phyloP scores from a whole-genome alignment of 2,797 vertebrate genomes.

The Eospalax fontanierii region DNA sequence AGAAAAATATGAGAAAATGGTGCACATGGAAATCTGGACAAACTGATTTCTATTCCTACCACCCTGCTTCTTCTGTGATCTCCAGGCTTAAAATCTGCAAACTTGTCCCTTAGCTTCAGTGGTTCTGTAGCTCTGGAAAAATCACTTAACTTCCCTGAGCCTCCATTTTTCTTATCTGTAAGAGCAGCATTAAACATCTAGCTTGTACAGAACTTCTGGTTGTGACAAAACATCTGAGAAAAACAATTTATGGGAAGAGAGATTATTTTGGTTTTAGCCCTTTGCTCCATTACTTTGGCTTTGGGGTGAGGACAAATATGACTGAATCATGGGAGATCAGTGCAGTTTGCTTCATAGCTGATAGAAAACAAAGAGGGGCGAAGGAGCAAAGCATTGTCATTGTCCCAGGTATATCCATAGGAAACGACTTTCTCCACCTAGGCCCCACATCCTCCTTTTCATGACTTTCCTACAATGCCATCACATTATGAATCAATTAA shows the following conservation, averaged over 20 bases:
- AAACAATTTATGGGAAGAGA: background rate
- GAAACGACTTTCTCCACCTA: background rate
- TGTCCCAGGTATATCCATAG: background rate
- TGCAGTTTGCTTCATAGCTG: background rate
- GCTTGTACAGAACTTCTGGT: background rate
- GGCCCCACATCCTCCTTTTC: background rate
- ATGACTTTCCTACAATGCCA: background rate
- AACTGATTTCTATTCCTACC: background rate
- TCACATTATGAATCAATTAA: background rate
- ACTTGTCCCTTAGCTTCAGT: background rate
- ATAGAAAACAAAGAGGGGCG: background rate
- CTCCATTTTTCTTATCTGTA: conserved; percentile 18
- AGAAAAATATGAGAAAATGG: background rate
- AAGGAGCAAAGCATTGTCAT: background rate
- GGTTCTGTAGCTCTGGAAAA: conserved; percentile 18
- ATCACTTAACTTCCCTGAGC: conserved; percentile 13
- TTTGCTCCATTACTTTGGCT: background rate
- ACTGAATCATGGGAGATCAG: background rate
- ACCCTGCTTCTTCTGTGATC: background rate
- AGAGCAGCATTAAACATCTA: conserved; percentile 26
- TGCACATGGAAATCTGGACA: background rate
- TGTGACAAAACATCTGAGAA: background rate
- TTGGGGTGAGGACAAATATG: background rate
- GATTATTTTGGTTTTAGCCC: background rate
- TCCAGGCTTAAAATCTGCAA: conserved; percentile 12